Evolutionary conservation across 2,888 invertebrate species (phyloP).

Genomic region (Lepidonotus clava): DNA sequence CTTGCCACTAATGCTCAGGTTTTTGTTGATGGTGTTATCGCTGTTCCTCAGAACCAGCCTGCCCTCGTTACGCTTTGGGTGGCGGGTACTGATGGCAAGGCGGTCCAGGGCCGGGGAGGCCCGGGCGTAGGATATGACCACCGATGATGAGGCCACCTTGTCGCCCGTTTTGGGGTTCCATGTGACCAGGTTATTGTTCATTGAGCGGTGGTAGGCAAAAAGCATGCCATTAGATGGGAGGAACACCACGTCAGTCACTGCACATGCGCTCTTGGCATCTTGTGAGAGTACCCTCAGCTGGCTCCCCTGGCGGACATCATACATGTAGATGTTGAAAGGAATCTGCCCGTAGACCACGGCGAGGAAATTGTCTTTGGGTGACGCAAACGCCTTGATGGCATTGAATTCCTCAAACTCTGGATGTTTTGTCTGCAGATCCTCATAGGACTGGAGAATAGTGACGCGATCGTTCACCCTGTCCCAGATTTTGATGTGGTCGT

Average conservation of each 20-base stretch:
- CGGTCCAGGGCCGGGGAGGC: constrained; percentile 63
- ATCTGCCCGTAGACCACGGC: constrained; percentile 60
- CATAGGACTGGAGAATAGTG: constrained; percentile 49
- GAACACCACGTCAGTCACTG: constrained; percentile 60
- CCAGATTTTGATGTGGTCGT: constrained; percentile 56
- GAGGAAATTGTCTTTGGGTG: constrained; percentile 60
- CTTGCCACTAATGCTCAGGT: not conserved
- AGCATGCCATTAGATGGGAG: constrained; percentile 62
- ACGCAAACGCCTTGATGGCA: constrained; percentile 48
- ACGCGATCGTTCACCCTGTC: constrained; percentile 51
- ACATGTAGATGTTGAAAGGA: constrained; percentile 57
- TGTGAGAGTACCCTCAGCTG: constrained; percentile 28
- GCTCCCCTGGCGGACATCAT: constrained; percentile 57
- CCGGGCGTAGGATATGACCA: constrained; percentile 54
- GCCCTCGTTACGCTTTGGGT: constrained; percentile 39
- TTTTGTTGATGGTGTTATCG: constrained; percentile 58
- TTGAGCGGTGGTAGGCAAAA: constrained; percentile 58
- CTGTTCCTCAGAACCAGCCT: constrained; percentile 60
- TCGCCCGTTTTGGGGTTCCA: constrained; percentile 63
- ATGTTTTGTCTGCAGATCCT: not conserved
- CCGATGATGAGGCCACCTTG: constrained; percentile 41
- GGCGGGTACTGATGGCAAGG: constrained; percentile 57
- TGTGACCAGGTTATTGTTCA: constrained; percentile 53
- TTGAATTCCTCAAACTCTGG: constrained; percentile 39
- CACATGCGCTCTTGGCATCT: not conserved